phyloP scores from a whole-genome alignment of 2,888 invertebrate species.

The Ariolimax columbianus region DNA sequence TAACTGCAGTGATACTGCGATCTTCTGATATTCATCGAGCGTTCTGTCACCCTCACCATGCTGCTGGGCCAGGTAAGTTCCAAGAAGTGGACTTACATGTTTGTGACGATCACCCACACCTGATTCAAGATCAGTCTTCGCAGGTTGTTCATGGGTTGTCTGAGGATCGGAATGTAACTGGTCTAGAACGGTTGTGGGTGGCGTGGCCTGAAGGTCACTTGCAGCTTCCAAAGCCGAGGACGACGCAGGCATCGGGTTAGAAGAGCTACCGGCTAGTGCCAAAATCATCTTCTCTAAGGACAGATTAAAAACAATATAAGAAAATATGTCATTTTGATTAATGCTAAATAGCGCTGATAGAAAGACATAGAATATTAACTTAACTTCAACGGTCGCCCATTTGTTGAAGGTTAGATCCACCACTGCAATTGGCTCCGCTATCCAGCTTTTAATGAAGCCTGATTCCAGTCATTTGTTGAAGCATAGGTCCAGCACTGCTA shows the following conservation, averaged over 20 bases:
- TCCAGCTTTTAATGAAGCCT: no score
- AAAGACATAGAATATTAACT: neutral
- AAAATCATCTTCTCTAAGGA: conserved; percentile 35
- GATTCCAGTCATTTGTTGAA: no score
- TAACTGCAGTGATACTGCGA: neutral
- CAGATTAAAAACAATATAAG: neutral
- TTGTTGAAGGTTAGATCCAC: no score
- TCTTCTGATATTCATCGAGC: neutral
- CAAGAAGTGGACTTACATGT: neutral
- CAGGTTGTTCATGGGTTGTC: conserved; percentile 10
- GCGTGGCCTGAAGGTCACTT: neutral
- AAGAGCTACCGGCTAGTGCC: conserved; percentile 22
- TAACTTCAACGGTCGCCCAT: no score
- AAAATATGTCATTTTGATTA: neutral
- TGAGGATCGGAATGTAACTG: conserved; percentile 21
- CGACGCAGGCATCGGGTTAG: conserved; percentile 21
- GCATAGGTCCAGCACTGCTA: no score
- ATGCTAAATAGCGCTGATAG: neutral
- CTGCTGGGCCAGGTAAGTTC: neutral
- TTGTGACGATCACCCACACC: neutral
- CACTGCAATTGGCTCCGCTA: no score
- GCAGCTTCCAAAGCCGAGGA: conserved; percentile 2
- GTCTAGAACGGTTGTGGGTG: neutral
- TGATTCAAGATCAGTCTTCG: conserved; percentile 17
- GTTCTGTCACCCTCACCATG: neutral